Evolutionary conservation across 2,797 vertebrate species (phyloP).

Genomic region (Eulemur mongoz): DNA sequence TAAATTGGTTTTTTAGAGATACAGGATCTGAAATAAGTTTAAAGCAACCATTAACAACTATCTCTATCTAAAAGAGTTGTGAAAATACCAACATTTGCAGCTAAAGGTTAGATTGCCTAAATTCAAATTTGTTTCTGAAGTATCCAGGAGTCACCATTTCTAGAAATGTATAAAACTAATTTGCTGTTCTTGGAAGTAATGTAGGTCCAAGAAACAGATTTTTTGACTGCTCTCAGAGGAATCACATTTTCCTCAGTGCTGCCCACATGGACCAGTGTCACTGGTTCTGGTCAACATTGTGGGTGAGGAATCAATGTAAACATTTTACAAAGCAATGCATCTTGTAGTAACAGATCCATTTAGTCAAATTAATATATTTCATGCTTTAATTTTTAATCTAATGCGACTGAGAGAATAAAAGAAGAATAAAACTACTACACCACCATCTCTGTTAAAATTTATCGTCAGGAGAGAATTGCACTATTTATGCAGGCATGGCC

Average conservation of each 20-base stretch:
- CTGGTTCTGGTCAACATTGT: neutral
- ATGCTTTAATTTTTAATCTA: constrained; percentile 29
- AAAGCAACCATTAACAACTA: neutral
- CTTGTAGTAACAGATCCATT: neutral
- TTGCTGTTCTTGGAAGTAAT: neutral
- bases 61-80: neutral
- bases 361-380: neutral
- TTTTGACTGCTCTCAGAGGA: neutral
- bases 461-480: neutral
- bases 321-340: neutral
- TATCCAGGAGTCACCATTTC: neutral
- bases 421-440: neutral
- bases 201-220: neutral
- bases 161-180: constrained; percentile 10
- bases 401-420: neutral
- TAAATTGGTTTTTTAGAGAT: neutral
- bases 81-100: constrained; percentile 9
- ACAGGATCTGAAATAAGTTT: neutral
- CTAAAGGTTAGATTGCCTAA: constrained; percentile 27
- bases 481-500: neutral
- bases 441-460: neutral
- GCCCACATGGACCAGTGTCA: neutral
- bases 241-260: neutral
- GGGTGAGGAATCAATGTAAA: neutral
- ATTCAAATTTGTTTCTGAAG: constrained; percentile 37